Base-by-base conservation (phyloP, 2,888 invertebrate species). In the Mythimna albipuncta region DNA sequence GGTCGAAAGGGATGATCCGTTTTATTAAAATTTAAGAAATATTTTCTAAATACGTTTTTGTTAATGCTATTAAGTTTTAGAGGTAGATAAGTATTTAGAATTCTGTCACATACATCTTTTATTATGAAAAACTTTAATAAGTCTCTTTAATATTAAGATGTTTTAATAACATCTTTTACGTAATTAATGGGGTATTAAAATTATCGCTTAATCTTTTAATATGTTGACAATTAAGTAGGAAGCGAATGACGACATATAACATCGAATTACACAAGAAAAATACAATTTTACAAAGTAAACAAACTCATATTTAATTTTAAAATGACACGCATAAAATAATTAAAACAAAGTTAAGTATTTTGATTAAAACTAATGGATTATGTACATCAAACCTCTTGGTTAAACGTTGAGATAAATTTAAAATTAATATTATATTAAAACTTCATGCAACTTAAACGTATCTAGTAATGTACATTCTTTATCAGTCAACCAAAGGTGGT, bases 151-250 rank as follows among this genome's bases (percentile, higher is more conserved):
- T 55, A 10, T 26, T 16, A 62, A 57, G 5, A 35, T 19, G 4
- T 50, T 62, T 62, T 38, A 50, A 63, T 57, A 6, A 32, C 10
- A 13, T 32, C 21, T 79, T 58, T 65, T 50, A 76, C 13, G 50
- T 38, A 57, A 21, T 3, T 35, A 57, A n/a, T 3, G 4, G 10
- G 47, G 47, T 78, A 38, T 78, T 59, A 44, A 44, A 68, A 59
- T 59, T 70, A 74, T 71, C 59, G 35, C 44, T 47, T 54, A 72
- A 78, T 62, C 41, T 75, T 52, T 72, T 63, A 44, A 79, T 57
- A 75, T 62, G 41, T 79, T 54, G n/a, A 66, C 52, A 47, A 16
- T 11, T 57, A 13, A 58, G 7, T 55, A 81, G n/a, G 47, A 81
- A 66, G 19, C 21, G 10, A 44, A 68, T 79, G 64, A 72, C 44